phyloP scores from a whole-genome alignment of 2,113 vertebrate genomes.

The Nerophis ophidion region DNA sequence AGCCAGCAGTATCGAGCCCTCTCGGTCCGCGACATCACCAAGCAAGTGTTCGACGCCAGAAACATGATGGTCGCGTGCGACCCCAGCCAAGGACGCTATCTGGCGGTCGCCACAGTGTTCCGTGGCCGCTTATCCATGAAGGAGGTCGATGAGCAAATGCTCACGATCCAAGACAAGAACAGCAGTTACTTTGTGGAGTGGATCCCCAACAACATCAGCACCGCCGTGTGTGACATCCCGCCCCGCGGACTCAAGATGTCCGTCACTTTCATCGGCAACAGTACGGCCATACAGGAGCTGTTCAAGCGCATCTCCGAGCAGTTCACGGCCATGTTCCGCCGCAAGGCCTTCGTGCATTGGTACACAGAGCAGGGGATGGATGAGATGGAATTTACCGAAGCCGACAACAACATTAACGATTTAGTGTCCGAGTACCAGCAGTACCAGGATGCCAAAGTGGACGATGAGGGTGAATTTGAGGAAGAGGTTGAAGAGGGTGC shows the following conservation, averaged over 20 bases:
- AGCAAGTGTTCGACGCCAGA: constrained; percentile 89
- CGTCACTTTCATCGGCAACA: constrained; percentile 89
- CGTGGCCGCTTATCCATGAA: constrained; percentile 92
- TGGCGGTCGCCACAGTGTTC: constrained; percentile 86
- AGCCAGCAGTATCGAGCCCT: constrained; percentile 89
- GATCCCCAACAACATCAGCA: constrained; percentile 92
- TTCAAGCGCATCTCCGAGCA: constrained; percentile 93
- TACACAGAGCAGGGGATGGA: constrained; percentile 93
- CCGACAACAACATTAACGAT: constrained; percentile 92
- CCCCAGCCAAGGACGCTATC: constrained; percentile 84
- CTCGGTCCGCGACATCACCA: constrained; percentile 86
- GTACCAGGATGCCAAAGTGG: constrained; percentile 93
- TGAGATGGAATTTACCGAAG: constrained; percentile 91
- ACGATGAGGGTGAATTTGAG: constrained; percentile 94
- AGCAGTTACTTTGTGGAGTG: constrained; percentile 91
- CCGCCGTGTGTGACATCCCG: constrained; percentile 85
- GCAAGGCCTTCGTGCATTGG: constrained; percentile 89
- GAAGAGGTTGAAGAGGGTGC: constrained; percentile 86
- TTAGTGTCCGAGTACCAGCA: constrained; percentile 95
- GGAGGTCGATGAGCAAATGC: constrained; percentile 89
- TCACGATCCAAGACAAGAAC: constrained; percentile 89
- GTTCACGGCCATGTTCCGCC: constrained; percentile 89
- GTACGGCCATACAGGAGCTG: constrained; percentile 90
- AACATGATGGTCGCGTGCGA: constrained; percentile 94
- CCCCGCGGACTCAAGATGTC: constrained; percentile 89